Evolutionary conservation across 1,140 invertebrate genomes (phyloP).

Genomic region (Halictus rubicundus): DNA sequence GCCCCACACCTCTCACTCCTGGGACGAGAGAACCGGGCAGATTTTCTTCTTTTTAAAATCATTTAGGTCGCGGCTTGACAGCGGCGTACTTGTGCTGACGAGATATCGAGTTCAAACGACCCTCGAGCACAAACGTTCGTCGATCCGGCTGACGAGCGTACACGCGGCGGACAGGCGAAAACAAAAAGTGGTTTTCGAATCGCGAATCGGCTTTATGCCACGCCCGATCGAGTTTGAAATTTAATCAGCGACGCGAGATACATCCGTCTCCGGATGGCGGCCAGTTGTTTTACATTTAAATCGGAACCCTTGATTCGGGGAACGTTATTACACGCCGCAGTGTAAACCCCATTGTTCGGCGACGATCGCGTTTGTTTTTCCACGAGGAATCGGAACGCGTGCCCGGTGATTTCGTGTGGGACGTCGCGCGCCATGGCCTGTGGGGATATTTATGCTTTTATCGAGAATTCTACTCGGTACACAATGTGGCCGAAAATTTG

Average conservation of each 20-base stretch:
- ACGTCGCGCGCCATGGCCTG: too few species aligned
- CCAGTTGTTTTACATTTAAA: slow-evolving; percentile 27
- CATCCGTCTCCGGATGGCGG: background rate
- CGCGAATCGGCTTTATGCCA: slow-evolving; percentile 44
- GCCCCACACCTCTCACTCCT: background rate
- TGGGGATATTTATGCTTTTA: too few species aligned
- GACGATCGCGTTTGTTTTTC: background rate
- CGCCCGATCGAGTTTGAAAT: slow-evolving; percentile 50
- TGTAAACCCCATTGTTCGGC: background rate
- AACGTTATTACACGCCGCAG: background rate
- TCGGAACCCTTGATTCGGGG: slow-evolving; percentile 10
- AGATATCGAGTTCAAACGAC: slow-evolving; percentile 56
- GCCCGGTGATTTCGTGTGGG: too few species aligned
- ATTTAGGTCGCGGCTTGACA: slow-evolving; percentile 59
- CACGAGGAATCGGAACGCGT: too few species aligned
- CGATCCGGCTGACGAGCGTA: slow-evolving; percentile 50
- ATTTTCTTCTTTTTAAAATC: slow-evolving; percentile 49
- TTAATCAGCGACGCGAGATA: slow-evolving; percentile 23
- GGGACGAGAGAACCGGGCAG: slow-evolving; percentile 21
- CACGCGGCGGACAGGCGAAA: slow-evolving; percentile 42
- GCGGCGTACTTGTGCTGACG: slow-evolving; percentile 54
- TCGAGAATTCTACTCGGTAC: too few species aligned
- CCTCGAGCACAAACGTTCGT: slow-evolving; percentile 43
- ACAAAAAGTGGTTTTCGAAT: slow-evolving; percentile 54
- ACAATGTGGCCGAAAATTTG: too few species aligned